These are phyloP conservation scores for Scaptomyza hsui DNA, from an alignment of 1,140 invertebrate species.

Conservation along the genomic window DNA sequence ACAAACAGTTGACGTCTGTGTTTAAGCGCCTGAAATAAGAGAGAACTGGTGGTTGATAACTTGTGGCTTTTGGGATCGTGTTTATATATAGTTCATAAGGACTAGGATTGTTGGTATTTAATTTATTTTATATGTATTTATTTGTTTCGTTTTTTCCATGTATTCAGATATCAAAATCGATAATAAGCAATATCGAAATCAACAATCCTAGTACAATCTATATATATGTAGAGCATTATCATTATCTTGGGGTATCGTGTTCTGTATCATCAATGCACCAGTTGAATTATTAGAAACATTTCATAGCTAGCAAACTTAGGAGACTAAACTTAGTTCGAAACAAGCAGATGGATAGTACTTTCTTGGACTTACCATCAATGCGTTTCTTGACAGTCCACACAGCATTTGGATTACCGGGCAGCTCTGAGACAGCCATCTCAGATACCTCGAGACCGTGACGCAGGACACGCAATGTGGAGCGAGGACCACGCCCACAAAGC, in stretches of 20 bases:
- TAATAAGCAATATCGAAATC: conserved; percentile 10
- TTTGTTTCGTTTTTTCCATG: not conserved
- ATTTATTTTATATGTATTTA: not conserved
- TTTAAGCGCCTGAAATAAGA: conserved; percentile 87
- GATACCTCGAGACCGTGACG: conserved; percentile 98
- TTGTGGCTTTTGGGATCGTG: conserved; percentile 71
- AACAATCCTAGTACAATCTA: conserved; percentile 42
- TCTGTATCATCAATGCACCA: conserved; percentile 79
- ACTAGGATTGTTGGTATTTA: conserved; percentile 37
- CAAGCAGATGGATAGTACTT: conserved; percentile 10
- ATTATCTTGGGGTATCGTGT: conserved; percentile 31
- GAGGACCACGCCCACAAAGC: conserved; percentile 96
- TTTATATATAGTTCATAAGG: conserved; percentile 47
- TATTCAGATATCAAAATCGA: not conserved
- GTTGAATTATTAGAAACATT: conserved; percentile 69
- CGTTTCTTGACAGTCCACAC: conserved; percentile 99
- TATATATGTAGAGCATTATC: conserved; percentile 58
- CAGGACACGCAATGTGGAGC: conserved; percentile 96
- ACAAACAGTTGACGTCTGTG: conserved; percentile 71
- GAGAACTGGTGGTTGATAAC: conserved; percentile 88
- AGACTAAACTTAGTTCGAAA: conserved; percentile 35
- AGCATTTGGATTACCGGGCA: conserved; percentile 99
- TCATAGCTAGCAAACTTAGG: conserved; percentile 50
- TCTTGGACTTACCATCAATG: conserved; percentile 87
- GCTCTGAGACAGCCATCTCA: conserved; percentile 99